These are phyloP conservation scores for Platygyra sinensis DNA, from an alignment of 64 coral and sea anemone species.

Conservation along the genomic window DNA sequence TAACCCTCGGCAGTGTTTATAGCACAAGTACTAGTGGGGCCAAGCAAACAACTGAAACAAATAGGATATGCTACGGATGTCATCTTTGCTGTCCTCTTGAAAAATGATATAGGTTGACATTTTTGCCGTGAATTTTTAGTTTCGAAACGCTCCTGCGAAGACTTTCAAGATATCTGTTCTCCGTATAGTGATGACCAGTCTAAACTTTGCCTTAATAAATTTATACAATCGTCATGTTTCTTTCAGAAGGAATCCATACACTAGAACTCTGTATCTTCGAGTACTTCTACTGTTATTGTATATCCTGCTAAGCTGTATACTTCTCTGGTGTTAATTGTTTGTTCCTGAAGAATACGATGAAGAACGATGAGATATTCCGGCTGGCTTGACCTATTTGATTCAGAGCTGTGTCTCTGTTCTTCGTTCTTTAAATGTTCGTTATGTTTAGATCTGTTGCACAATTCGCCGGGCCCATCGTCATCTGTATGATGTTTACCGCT, in stretches of 20 bases:
- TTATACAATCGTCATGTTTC: background rate
- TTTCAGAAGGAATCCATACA: background rate
- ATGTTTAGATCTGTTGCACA: background rate
- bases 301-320: slow-evolving; percentile 27
- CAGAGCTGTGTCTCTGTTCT: background rate
- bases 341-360: slow-evolving; percentile 25
- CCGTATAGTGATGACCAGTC: too few relatives aligned
- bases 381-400: background rate
- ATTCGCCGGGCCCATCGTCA: background rate
- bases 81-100: too few relatives aligned
- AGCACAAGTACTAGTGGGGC: too few relatives aligned
- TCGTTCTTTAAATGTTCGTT: background rate
- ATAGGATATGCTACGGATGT: too few relatives aligned
- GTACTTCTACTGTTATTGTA: slow-evolving; percentile 22
- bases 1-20: too few relatives aligned
- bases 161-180: too few relatives aligned
- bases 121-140: too few relatives aligned
- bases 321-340: slow-evolving; percentile 20
- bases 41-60: too few relatives aligned
- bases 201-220: too few relatives aligned
- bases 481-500: background rate
- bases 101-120: too few relatives aligned
- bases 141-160: too few relatives aligned
- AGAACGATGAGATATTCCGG: slow-evolving; percentile 5
- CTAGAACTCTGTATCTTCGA: slow-evolving; percentile 29